Evolutionary conservation across 1,140 invertebrate species (phyloP), one percentile per base, ranked within the genome.

Genomic region (Drosophila ambigua): DNA sequence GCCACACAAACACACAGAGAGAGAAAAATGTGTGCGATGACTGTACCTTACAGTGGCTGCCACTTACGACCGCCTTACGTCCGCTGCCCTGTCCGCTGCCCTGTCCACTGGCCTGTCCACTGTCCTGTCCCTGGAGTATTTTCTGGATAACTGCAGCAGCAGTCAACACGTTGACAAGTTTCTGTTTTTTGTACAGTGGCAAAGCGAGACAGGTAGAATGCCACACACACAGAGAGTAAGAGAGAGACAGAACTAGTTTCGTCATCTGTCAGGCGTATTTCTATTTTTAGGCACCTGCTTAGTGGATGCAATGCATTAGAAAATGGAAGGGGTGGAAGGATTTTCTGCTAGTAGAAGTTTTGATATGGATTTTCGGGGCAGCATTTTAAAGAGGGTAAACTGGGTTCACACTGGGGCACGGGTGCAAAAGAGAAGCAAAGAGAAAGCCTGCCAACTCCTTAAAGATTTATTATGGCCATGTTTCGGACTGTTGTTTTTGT

Each of bases 121-220:
- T 67, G 57, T 51, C 15, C 24, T 44, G 59, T 24, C 66, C 26
- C 20, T 1, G 8, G 26, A 71, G 67, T 45, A 69, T 62, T 51
- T 39, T 54, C 9, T 8, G 43, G 67, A 41, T 58, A 72, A 71
- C 80, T 72, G 76, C 77, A 87, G 76, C 77, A 81, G 82, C 83
- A 76, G 78, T 88, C 71, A 82, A 82, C 78, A 87, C 84, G 82
- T 88, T 87, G 82, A 87, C 82, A 87, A 88, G 67, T 85, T 85
- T 73, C 68, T 73, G 69, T 48, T 62, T 61, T 48, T 72, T 31
- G 7, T 8, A 8, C 28, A 6, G 1, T 31, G 28, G 7, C 31
- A 9, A 31, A 31, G 8, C 3, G 8, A 31, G 31, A 9, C 8
- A 9, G 45, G 67, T 48, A 79, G 76, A 76, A 59, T 77, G 73